A percentile compares a stretch with the other conserved stretches of the same genome.
Evolutionary conservation across 92 coral and sea anemone species (phyloP).

Genomic region (Muricea muricata): DNA sequence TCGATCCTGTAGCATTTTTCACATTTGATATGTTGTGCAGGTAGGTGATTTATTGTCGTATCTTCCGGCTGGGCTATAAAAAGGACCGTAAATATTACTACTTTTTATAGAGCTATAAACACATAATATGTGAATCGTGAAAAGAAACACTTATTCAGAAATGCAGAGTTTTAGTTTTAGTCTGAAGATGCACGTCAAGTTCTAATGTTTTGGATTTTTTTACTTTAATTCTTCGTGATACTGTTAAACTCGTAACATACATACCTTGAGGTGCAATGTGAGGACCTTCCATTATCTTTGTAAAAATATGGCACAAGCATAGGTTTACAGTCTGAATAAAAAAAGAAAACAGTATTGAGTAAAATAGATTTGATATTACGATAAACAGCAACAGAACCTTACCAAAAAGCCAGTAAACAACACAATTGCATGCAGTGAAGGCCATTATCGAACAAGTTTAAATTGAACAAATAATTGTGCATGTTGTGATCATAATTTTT

Average conservation of each 20-base stretch:
- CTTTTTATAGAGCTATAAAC: neutral
- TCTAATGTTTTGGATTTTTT: too few relatives aligned
- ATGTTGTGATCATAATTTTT: neutral
- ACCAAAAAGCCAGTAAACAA: neutral
- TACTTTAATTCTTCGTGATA: too few relatives aligned
- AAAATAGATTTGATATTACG: neutral
- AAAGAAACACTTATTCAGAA: too few relatives aligned
- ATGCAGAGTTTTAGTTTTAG: too few relatives aligned
- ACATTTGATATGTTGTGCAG: constrained; percentile 60
- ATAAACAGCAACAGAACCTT: neutral
- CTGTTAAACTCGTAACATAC: too few relatives aligned
- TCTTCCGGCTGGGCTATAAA: neutral
- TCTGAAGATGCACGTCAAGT: too few relatives aligned
- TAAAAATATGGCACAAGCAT: too few relatives aligned
- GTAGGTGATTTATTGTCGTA: constrained; percentile 53
- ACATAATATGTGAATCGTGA: neutral
- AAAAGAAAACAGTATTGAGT: neutral
- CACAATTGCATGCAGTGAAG: neutral
- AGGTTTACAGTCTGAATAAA: neutral
- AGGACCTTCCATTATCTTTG: too few relatives aligned
- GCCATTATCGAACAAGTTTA: neutral
- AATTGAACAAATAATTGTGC: neutral
- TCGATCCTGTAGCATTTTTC: constrained; percentile 57
- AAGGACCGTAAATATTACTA: neutral
- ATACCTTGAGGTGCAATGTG: too few relatives aligned